A percentile compares a stretch with the other conserved stretches of the same genome.
These are phyloP conservation scores for Phortica variegata DNA, from an alignment of 1,140 invertebrate species.

Conservation along the genomic window DNA sequence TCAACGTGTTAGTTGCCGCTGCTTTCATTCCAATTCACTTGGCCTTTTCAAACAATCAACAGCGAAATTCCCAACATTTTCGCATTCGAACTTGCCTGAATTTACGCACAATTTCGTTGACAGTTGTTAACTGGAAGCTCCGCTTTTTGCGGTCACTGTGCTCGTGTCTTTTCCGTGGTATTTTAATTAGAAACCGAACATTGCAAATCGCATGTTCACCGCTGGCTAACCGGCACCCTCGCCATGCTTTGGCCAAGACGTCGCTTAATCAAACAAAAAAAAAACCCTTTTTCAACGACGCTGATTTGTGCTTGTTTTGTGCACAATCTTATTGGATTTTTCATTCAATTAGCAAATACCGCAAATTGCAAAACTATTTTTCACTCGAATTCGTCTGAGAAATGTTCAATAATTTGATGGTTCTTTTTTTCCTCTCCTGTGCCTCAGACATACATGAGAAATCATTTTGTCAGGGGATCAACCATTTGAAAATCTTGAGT, in stretches of 20 bases:
- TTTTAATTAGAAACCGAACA: slow-evolving; percentile 54
- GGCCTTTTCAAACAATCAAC: too few species aligned
- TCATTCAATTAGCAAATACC: slow-evolving; percentile 54
- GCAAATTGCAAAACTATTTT: slow-evolving; percentile 20
- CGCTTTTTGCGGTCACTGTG: slow-evolving; percentile 1
- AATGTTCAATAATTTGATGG: too few species aligned
- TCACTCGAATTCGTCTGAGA: too few species aligned
- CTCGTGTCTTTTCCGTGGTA: slow-evolving; percentile 31
- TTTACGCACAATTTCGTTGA: slow-evolving; percentile 29
- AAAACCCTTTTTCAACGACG: slow-evolving; percentile 5
- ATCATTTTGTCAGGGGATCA: too few species aligned
- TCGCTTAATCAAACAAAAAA: too few species aligned
- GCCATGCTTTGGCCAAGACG: too few species aligned
- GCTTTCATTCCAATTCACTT: neutral
- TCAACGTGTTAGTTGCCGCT: slow-evolving; percentile 20
- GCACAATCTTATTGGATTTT: slow-evolving; percentile 44
- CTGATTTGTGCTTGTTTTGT: slow-evolving; percentile 11
- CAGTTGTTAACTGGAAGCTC: slow-evolving; percentile 21
- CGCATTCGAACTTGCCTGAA: neutral
- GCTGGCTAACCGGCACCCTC: too few species aligned
- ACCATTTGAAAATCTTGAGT: too few species aligned
- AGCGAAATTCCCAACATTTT: too few species aligned
- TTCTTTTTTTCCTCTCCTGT: too few species aligned
- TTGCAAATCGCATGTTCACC: slow-evolving; percentile 47
- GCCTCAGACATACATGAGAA: too few species aligned